Conservation (phyloP, 2,888 invertebrate genomes). For the Chrysolina americana region DNA sequence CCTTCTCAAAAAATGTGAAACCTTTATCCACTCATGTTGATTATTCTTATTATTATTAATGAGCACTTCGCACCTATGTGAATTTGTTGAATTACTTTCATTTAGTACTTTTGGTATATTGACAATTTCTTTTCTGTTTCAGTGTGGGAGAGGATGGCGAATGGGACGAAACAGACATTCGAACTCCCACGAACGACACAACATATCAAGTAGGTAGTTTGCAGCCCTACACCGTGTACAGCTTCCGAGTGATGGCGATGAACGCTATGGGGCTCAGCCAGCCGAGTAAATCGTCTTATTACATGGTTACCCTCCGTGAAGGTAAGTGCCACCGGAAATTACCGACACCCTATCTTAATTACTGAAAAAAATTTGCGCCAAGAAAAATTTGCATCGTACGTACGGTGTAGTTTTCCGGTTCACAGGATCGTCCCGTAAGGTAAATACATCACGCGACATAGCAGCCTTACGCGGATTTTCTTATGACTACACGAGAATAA, state of each 20-base stretch:
- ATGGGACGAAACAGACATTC: constrained; percentile 74
- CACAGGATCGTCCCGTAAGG: not conserved
- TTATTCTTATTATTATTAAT: no score
- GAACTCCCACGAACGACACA: constrained; percentile 74
- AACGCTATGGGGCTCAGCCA: constrained; percentile 80
- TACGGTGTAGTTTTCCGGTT: not conserved
- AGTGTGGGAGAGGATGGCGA: constrained; percentile 80
- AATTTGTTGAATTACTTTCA: no score
- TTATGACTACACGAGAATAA: no score
- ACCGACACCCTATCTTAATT: constrained; percentile 14
- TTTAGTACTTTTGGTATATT: no score
- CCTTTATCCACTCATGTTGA: no score
- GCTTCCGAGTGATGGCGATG: constrained; percentile 80
- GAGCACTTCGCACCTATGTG: no score
- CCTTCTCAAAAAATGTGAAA: no score
- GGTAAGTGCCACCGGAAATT: constrained; percentile 70
- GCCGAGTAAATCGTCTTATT: constrained; percentile 80
- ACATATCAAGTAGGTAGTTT: constrained; percentile 78
- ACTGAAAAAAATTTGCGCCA: not conserved
- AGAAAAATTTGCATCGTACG: not conserved
- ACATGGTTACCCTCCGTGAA: constrained; percentile 82
- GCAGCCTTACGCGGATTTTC: not conserved
- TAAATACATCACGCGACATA: not conserved
- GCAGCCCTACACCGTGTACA: constrained; percentile 83
- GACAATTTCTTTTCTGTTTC: constrained; percentile 60